phyloP scores from a whole-genome alignment of 2,113 vertebrate species.

The Sphyrna mokarran region DNA sequence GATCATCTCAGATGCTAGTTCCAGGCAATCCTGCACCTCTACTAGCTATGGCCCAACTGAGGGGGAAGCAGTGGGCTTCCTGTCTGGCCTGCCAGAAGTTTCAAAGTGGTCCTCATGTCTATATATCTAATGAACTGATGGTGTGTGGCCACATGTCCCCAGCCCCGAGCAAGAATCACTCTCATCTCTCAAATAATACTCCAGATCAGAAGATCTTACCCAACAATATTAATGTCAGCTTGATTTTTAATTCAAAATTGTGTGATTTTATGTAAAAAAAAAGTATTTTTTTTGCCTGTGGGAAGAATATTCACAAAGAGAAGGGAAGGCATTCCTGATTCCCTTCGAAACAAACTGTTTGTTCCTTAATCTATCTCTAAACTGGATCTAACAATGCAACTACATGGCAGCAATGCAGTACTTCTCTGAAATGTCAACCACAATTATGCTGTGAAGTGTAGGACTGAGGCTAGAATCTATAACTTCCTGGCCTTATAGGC shows the following conservation, averaged over 20 bases:
- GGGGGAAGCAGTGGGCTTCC: too few relatives aligned
- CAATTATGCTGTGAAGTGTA: neutral
- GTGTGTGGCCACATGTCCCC: too few relatives aligned
- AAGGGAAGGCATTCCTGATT: neutral
- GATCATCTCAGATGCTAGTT: too few relatives aligned
- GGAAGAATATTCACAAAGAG: neutral
- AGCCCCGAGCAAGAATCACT: too few relatives aligned
- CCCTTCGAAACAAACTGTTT: neutral
- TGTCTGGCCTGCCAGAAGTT: too few relatives aligned
- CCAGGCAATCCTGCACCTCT: too few relatives aligned
- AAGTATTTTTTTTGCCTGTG: neutral
- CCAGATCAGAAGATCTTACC: too few relatives aligned
- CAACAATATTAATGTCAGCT: neutral
- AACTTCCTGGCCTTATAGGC: neutral
- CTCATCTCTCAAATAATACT: too few relatives aligned
- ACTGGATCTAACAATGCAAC: neutral
- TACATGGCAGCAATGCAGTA: too few relatives aligned
- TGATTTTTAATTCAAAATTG: neutral
- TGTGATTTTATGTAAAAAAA: neutral
- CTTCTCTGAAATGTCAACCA: neutral
- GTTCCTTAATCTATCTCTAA: neutral
- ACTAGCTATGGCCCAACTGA: too few relatives aligned
- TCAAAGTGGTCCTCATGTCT: too few relatives aligned
- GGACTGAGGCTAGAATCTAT: neutral
- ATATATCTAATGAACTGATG: too few relatives aligned